A percentile compares a stretch with the other conserved stretches of the same genome.
Evolutionary conservation across 2,797 vertebrate species (phyloP).

Genomic region (Myripristis jacobus): DNA sequence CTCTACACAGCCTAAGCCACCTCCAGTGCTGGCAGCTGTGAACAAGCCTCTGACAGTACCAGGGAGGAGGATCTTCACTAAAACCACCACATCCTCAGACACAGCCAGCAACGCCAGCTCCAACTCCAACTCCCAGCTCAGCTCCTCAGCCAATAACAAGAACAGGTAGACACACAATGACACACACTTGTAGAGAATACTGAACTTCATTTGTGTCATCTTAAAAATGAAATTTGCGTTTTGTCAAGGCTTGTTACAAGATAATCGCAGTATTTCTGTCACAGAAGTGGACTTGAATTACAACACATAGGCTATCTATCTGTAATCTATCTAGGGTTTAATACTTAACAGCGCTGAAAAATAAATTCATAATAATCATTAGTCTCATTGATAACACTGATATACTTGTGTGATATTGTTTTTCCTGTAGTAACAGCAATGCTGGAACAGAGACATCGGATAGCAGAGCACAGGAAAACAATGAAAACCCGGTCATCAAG

Average conservation of each 20-base stretch:
- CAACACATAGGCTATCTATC: too few species aligned
- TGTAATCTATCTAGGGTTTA: too few species aligned
- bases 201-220: not conserved
- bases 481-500: slow-evolving; percentile 95
- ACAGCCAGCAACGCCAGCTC: slow-evolving; percentile 88
- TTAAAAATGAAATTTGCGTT: not conserved
- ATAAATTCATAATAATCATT: too few species aligned
- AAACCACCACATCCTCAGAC: slow-evolving; percentile 87
- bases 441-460: slow-evolving; percentile 88
- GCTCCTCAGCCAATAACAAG: slow-evolving; percentile 87
- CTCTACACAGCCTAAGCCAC: slow-evolving; percentile 88
- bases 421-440: slow-evolving; percentile 86
- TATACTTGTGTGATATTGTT: not conserved
- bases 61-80: slow-evolving; percentile 91
- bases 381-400: too few species aligned
- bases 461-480: slow-evolving; percentile 93
- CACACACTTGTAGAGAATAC: not conserved
- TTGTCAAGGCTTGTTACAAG: too few species aligned
- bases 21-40: slow-evolving; percentile 92
- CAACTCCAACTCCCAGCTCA: slow-evolving; percentile 87
- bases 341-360: too few species aligned
- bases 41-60: slow-evolving; percentile 96
- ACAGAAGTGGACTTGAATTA: too few species aligned
- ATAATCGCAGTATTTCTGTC: too few species aligned
- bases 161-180: slow-evolving; percentile 84